Evolutionary conservation across 1,140 invertebrate species (phyloP), one percentile per base, ranked within the genome.

Genomic region (Trachelipus rathkii): DNA sequence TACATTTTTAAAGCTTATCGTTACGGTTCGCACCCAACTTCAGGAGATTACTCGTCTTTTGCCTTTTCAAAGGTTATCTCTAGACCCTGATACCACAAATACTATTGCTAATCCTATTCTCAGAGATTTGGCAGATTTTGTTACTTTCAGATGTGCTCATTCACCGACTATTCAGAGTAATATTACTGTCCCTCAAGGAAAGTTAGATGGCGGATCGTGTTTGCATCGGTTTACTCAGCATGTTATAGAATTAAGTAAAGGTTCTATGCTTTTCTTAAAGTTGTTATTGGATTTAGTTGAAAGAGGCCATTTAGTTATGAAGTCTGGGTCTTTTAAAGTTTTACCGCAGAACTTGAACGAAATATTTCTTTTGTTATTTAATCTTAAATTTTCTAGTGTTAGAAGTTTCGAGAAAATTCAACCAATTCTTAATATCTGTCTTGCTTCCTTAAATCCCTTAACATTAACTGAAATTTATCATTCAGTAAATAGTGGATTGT

Each of bases 211-310:
- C 78, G 77, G 89, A 88, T 23, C 79, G 8, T 79, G 79, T 60
- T 80, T 82, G 43, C 77, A 89, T 88, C 85, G 87, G 86, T 96
- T 98, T 83, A 91, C 92, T 0, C 89, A 92, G 75, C 94, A 98
- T 86, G 86, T 98, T 21, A 88, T 95, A 10, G 86, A 90, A 67
- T 85, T 96, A 24, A 91, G 94, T 70, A 89, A 91, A 84, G 95
- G 95, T 67, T 96, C 93, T 19, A 95, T 97, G 84, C 87, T 98
- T 50, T 97, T 94, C 85, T 89, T 93, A 53, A 96, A 96, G 86
- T 86, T 98, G 15, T 93, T 93, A 5, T 86, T 99, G n/a, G 95
- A 98, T 86, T 88, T 98, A 50, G 91, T 98, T 77, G 95, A 97
- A 84, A 89, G 92, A 82, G 96, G 96, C 11, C 92, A 95, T 82